Evolutionary conservation across 2,797 vertebrate species (phyloP), one percentile per base, ranked within the genome.

Genomic region (Acanthornis magna): DNA sequence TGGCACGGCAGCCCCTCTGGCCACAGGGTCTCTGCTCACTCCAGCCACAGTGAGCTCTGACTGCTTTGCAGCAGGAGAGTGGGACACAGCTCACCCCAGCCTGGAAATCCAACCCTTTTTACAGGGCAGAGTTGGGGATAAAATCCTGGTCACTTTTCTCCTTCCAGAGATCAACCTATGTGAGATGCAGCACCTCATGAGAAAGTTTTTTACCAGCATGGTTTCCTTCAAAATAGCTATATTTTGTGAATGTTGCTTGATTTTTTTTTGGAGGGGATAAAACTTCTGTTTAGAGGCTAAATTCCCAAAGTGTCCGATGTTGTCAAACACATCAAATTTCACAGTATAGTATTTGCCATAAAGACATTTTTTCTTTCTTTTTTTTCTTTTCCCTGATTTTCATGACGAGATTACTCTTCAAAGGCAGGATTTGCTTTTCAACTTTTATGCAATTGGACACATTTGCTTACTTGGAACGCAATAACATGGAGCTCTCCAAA

Each of bases 301-400:
- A 91, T 84, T 72, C 25, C 16, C 13, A 1, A 77, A 84, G 14
- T 62, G n/a, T 65, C 27, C 68, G 36, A 78, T 70, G 20, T 74
- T 88, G 75, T 81, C 73, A 92, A 92, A 96, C n/a, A 78, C 40
- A 89, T 32, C 16, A 75, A 43, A 84, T 78, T 89, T 91, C 67
- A 62, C 29, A 66, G 11, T 26, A n/a, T 8, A 50, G 5, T 62
- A 63, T 76, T 82, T 94, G 74, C 14, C 60, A 78, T 22, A 57
- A 54, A 62, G 30, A 45, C 2, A 19, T 63, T 9, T 53, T 25
- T 8, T 8, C 8, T 9, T 2, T 2, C 38, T 38, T 38, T 38
- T 38, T 38, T 34, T 4, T 7, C 1, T 1, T 7, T 1, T 3
- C 1, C 7, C 25, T 3, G 15, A 20, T n/a, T 16, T 11, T 58